These are phyloP conservation scores for Limenitis camilla DNA, from an alignment of 2,888 invertebrate genomes.

Conservation along the genomic window DNA sequence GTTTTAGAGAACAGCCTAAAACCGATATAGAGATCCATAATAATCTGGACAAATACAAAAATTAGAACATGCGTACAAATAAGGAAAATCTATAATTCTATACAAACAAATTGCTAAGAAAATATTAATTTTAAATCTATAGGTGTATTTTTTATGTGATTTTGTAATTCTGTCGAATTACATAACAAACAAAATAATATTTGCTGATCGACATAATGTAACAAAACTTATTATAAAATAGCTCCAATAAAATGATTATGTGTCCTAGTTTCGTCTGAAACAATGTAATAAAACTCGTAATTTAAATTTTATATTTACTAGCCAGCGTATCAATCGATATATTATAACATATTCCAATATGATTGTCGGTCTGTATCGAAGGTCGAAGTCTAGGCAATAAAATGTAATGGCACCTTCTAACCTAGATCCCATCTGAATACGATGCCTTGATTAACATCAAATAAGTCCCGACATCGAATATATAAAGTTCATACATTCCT, in stretches of 20 bases:
- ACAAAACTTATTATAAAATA: too few relatives aligned
- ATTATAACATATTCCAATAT: conserved; percentile 9
- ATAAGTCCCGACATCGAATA: conserved; percentile 39
- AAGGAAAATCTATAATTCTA: too few relatives aligned
- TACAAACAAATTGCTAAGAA: too few relatives aligned
- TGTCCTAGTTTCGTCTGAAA: not conserved
- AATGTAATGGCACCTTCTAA: conserved; percentile 48
- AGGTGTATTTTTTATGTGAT: too few relatives aligned
- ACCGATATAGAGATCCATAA: too few relatives aligned
- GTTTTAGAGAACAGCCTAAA: too few relatives aligned
- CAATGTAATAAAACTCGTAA: conserved; percentile 1
- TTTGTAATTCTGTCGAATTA: too few relatives aligned
- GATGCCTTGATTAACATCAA: conserved; percentile 37
- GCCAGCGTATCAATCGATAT: conserved; percentile 5
- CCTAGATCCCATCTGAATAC: conserved; percentile 56
- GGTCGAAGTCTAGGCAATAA: conserved; percentile 56
- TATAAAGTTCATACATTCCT: conserved; percentile 16
- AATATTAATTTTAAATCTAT: too few relatives aligned
- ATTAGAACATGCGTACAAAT: too few relatives aligned
- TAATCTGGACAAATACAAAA: too few relatives aligned
- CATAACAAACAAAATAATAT: too few relatives aligned
- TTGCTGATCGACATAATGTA: too few relatives aligned
- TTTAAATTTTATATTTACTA: not conserved
- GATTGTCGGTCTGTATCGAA: conserved; percentile 38
- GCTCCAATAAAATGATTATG: not conserved